Base-by-base conservation (phyloP, 2,888 invertebrate genomes). In the Lasioglossum lativentre region DNA sequence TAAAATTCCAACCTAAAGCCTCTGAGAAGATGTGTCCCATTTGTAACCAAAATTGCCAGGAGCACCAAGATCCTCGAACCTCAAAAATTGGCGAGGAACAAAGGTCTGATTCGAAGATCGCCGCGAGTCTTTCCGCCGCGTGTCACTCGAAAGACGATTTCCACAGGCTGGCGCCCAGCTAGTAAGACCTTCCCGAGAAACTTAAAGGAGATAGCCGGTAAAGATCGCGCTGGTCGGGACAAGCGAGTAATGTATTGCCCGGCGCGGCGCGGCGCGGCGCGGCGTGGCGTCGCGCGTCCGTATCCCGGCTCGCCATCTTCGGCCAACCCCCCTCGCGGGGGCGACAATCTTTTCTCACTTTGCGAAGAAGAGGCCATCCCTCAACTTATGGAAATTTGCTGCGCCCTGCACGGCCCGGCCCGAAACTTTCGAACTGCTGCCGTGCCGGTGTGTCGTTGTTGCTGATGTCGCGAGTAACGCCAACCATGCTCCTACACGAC, bases 301-400 rank as follows among this genome's bases (percentile, higher is more conserved):
- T 90, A 90, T 90, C 86, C 88, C 30, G 59, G 83, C 38, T 45
- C 63, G 63, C 85, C 83, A 90, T 91, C 89, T 87, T 86, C 78
- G 63, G 59, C 66, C 38, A 0, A 52, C 59, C 42, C 59, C 42
- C 81, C 70, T 76, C 79, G 76, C 84, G 72, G 78, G 78, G 80
- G 79, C 88, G 89, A 89, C 92, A 90, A 94, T 94, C 92, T 93
- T 93, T 93, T 93, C 93, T 91, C 93, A 92, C 93, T 94, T 94
- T 90, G 88, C 91, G 90, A 92, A 90, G 90, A 70, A 91, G 90
- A 89, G 91, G 91, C 94, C 92, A 94, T 94, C 93, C 92, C 91
- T 94, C 93, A 93, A 94, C 93, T 93, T 93, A 94, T 94, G 94
- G 94, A 94, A 94, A 94, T 94, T 91, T 91, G 90, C 86, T 76